Evolutionary conservation across 2,888 invertebrate species (phyloP), one percentile per base, ranked within the genome.

Genomic region (Mylabris sibirica): DNA sequence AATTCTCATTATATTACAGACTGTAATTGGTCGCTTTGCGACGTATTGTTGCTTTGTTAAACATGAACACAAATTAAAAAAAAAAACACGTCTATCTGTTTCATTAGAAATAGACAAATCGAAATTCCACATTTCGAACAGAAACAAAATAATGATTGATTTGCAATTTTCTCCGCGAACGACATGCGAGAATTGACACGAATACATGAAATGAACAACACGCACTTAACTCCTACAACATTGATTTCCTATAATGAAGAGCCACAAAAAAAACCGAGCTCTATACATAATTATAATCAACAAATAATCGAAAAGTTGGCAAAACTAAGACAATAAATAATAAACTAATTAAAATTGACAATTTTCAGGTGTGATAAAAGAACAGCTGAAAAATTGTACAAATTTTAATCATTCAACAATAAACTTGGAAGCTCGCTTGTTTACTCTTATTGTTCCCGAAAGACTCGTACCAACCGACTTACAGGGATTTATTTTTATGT

Each of bases 11-110:
- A 44, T 44, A n/a, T 6, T 17, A 24, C 49, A 12, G 3, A 17
- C 8, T 61, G 20, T 24, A 38, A 61, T 61, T 61, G 41, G 60
- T n/a, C 24, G 12, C 41, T 59, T 60, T 30, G 12, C 60, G n/a
- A 3, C 34, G n/a, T 11, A 24, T 12, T 20, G n/a, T 8, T 34
- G 2, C 49, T 49, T 4, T 30, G 30, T 30, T 30, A 5, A 30
- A 30, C 4, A 30, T 4, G 8, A 30, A 30, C 8, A 30, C 4
- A 30, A 30, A 6, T 6, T 4, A 30, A 30, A 8, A 30, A 30
- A 30, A 30, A 30, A 6, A 30, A 30, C 30, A 1, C 4, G 30
- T 30, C 30, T 8, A 30, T 30, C 30, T 30, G 30, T 30, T 8
- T 30, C 30, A 30, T 30, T 30, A 30, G 30, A 30, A 30, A 30